phyloP scores from a whole-genome alignment of 2,113 vertebrate species.

The Oceanites oceanicus region DNA sequence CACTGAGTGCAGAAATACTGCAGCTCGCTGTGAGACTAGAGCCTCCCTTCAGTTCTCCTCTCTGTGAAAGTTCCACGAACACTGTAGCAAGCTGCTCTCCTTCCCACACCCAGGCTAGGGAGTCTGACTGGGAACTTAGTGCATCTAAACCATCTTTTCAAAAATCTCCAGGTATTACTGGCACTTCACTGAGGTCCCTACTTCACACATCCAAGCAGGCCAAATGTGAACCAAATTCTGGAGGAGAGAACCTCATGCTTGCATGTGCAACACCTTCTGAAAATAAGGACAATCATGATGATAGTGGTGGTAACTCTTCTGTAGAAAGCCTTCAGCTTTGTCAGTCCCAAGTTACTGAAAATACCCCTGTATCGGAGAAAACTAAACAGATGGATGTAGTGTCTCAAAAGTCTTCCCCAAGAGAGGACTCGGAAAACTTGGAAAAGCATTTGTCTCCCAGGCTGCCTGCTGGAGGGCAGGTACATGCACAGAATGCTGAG shows the following conservation, averaged over 20 bases:
- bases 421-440: neutral
- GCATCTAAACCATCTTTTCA: neutral
- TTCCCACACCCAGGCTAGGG: fast-evolving
- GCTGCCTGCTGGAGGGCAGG: neutral
- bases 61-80: fast-evolving
- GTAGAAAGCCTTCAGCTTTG: neutral
- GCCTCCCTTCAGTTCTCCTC: neutral
- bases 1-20: neutral
- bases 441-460: neutral
- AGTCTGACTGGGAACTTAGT: neutral
- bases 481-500: neutral
- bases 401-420: neutral
- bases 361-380: neutral
- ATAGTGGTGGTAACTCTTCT: neutral
- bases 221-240: neutral
- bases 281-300: neutral
- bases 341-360: neutral
- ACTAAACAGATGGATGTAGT: neutral
- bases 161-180: neutral
- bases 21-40: neutral
- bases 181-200: neutral
- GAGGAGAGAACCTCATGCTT: neutral
- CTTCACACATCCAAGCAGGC: neutral
- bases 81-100: neutral
- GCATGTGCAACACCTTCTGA: neutral